Conservation (phyloP, 2,888 invertebrate genomes). For the Euspilapteryx auroguttella region DNA sequence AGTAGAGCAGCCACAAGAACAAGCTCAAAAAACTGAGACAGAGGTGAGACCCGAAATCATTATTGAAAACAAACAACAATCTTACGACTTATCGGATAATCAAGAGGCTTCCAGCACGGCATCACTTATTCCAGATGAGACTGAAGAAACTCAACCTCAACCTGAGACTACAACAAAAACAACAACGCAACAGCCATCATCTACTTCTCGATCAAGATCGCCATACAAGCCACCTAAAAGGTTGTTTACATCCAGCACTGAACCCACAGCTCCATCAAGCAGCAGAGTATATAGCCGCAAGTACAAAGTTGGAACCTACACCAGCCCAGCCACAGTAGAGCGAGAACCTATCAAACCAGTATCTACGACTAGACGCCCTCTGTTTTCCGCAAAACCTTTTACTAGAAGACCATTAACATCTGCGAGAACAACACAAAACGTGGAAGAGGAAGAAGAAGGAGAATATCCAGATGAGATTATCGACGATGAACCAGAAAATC, state of each 20-base stretch:
- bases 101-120: conserved; percentile 9
- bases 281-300: conserved; percentile 48
- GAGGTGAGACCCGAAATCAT: too few relatives aligned
- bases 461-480: conserved; percentile 17
- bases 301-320: conserved; percentile 46
- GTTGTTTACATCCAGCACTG: conserved; percentile 42
- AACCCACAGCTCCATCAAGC: conserved; percentile 27
- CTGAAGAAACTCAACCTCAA: conserved; percentile 13
- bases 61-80: conserved; percentile 19
- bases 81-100: conserved; percentile 21
- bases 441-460: conserved; percentile 31
- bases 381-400: conserved; percentile 28
- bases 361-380: conserved; percentile 27
- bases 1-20: too few relatives aligned
- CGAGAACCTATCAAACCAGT: conserved; percentile 24
- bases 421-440: conserved; percentile 34
- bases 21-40: too few relatives aligned
- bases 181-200: conserved; percentile 17
- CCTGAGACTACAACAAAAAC: conserved; percentile 22
- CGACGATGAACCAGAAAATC: conserved; percentile 39
- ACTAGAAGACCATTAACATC: conserved; percentile 41
- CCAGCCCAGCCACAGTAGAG: conserved; percentile 39
- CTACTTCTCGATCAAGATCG: conserved; percentile 26
- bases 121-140: conserved; percentile 4
- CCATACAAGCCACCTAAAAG: conserved; percentile 43